phyloP scores from a whole-genome alignment of 2,888 invertebrate species.

The Amphimallon solstitiale region DNA sequence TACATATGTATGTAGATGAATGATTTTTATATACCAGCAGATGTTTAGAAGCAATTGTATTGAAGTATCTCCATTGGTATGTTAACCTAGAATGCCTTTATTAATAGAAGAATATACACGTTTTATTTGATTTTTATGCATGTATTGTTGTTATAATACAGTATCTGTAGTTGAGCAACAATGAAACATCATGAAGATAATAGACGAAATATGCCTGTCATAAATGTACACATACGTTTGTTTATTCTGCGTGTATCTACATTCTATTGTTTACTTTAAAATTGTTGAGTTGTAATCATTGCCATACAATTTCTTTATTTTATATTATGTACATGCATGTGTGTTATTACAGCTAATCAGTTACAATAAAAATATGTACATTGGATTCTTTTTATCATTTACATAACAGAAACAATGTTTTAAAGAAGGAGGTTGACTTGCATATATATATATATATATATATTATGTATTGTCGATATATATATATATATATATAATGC shows the following conservation, averaged over 20 bases:
- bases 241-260: background rate
- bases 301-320: background rate
- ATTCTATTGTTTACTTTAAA: constrained; percentile 1
- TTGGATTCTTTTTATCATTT: too few species aligned
- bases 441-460: too few species aligned
- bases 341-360: background rate
- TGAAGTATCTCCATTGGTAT: background rate
- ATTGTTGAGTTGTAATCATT: constrained; percentile 10
- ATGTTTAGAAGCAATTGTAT: constrained; percentile 8
- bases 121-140: background rate
- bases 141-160: too few species aligned
- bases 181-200: too few species aligned
- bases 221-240: too few species aligned
- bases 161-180: background rate
- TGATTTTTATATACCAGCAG: constrained; percentile 10
- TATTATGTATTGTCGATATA: too few species aligned
- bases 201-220: too few species aligned
- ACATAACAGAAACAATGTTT: too few species aligned
- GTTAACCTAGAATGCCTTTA: constrained; percentile 12
- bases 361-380: too few species aligned
- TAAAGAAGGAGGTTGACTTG: too few species aligned
- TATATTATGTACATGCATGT: background rate
- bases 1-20: background rate
- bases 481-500: too few species aligned
- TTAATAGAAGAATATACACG: background rate